Evolutionary conservation across 1,140 invertebrate species (phyloP), one percentile per base, ranked within the genome.

Genomic region (Oppia nitens): DNA sequence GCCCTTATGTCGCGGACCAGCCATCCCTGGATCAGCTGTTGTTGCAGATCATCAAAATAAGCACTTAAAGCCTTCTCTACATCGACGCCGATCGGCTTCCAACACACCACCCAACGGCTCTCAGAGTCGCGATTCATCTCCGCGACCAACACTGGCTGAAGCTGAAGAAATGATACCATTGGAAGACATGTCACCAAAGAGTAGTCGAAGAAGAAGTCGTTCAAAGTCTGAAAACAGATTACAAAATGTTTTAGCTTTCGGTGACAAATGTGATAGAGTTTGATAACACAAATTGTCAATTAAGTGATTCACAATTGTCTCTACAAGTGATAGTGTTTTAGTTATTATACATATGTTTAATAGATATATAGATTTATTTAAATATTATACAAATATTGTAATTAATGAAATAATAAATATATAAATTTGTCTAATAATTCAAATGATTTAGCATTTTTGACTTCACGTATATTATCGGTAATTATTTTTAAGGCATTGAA

Each of bases 11-110:
- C 47, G 60, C 20, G 23, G 47, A n/a, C 20, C 28, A 12, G 49
- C 55, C 20, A 40, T 61, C 6, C 60, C 60, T 20, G 60, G 60
- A n/a, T 48, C 17, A 47, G 60, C 60, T 0, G 55, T 61, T 12
- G 20, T 32, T 11, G 53, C 28, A 12, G 11, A 6, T 50, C 14
- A 17, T 51, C 20, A 27, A 53, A n/a, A n/a, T n/a, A n/a, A n/a
- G n/a, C n/a, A n/a, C n/a, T 17, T 40, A 40, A 40, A 40, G 32
- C 32, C 6, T 40, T 40, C 32, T 9, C 32, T 40, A 40, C 32
- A 40, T 9, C 20, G 49, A 4, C 49, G 49, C 12, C 20, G 49
- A 26, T 50, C 49, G 24, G 49, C n/a, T 25, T 50, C 49, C 20
- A 9, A 6, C 6, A 9, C 49, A 50, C n/a, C 49, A 26, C 49